Evolutionary conservation across 2,113 vertebrate genomes (phyloP).

Genomic region (Ammodytes dubius): DNA sequence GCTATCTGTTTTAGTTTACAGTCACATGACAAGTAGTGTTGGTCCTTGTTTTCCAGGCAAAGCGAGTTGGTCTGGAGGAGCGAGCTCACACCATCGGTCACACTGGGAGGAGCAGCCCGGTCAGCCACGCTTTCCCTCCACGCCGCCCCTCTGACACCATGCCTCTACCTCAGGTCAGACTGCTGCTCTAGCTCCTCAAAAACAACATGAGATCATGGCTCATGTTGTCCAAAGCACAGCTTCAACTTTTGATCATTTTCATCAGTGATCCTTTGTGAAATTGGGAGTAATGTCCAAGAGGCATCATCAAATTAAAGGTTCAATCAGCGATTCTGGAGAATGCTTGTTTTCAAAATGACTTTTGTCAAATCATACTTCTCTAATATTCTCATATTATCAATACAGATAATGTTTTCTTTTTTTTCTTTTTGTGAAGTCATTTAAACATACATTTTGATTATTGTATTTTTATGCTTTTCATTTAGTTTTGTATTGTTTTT

Average conservation of each 20-base stretch:
- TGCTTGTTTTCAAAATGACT: too few relatives aligned
- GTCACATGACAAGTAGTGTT: background rate
- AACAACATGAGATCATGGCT: background rate
- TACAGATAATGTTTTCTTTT: too few relatives aligned
- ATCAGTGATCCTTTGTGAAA: background rate
- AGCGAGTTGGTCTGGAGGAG: conserved; percentile 70
- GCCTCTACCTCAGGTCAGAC: conserved; percentile 69
- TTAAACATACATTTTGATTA: too few relatives aligned
- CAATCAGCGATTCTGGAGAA: too few relatives aligned
- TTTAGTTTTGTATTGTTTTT: too few relatives aligned
- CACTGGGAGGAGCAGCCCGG: conserved; percentile 69
- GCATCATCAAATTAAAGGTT: too few relatives aligned
- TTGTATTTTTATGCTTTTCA: too few relatives aligned
- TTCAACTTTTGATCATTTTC: background rate
- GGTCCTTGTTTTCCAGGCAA: conserved; percentile 53
- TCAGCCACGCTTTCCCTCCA: conserved; percentile 9
- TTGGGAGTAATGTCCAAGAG: too few relatives aligned
- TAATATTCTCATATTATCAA: too few relatives aligned
- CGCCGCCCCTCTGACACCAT: conserved; percentile 68
- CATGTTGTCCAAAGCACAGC: background rate
- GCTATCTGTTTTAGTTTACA: background rate
- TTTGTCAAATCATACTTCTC: too few relatives aligned
- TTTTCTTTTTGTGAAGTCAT: too few relatives aligned
- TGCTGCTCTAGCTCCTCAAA: background rate
- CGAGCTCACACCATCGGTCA: conserved; percentile 73